A percentile compares a stretch with the other conserved stretches of the same genome.
Conservation (phyloP, 2,888 invertebrate species). For the Scaptomyza cyrtandrae region DNA sequence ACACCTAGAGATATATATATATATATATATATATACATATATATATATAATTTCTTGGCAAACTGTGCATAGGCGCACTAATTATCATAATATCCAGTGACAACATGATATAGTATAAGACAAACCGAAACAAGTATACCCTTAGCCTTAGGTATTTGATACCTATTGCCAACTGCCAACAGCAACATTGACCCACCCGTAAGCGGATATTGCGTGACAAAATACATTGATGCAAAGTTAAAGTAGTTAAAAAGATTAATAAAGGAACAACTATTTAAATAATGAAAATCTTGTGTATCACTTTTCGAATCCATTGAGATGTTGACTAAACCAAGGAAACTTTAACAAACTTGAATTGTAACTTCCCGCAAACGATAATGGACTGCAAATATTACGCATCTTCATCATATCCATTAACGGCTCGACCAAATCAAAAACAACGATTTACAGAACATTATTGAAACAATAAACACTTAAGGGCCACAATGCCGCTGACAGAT, state of each 20-base stretch:
- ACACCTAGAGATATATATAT: constrained; percentile 1
- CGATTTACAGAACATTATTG: background rate
- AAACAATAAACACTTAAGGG: constrained; percentile 22
- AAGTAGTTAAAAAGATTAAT: background rate
- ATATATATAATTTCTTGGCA: too few relatives aligned
- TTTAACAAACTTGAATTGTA: too few relatives aligned
- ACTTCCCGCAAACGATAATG: too few relatives aligned
- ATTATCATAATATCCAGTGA: constrained; percentile 31
- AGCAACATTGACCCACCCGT: background rate
- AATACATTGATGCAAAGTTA: background rate
- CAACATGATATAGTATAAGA: constrained; percentile 5
- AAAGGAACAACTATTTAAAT: background rate
- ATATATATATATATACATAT: too few relatives aligned
- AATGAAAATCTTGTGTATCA: too few relatives aligned
- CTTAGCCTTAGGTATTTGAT: background rate
- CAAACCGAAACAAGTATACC: background rate
- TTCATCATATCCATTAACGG: constrained; percentile 19
- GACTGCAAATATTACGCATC: background rate
- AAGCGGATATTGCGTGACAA: background rate
- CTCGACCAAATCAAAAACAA: constrained; percentile 4
- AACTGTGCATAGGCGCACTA: constrained; percentile 8
- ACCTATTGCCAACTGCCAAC: background rate
- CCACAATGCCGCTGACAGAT: constrained; percentile 16
- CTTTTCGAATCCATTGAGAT: too few relatives aligned
- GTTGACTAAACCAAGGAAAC: too few relatives aligned